phyloP scores from a whole-genome alignment of 2,113 vertebrate species.

The Lamprologus tigripictilis region DNA sequence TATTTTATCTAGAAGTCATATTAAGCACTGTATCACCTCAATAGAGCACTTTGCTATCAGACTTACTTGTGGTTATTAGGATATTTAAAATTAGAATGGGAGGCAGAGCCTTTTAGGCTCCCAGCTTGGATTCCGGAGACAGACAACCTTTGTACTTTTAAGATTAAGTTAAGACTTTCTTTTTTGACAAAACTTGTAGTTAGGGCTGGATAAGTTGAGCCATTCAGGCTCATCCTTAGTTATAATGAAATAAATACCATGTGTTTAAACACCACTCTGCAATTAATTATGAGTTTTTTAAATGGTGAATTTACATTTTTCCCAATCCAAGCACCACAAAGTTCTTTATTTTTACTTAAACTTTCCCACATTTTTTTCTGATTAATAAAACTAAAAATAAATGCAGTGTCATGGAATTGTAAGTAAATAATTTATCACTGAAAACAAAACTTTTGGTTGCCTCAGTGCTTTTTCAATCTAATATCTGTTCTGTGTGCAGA shows the following conservation, averaged over 20 bases:
- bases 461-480: neutral
- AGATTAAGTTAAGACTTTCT: neutral
- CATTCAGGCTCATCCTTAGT: neutral
- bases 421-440: neutral
- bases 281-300: neutral
- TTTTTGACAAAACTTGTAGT: neutral
- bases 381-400: neutral
- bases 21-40: neutral
- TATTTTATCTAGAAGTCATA: neutral
- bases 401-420: neutral
- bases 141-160: neutral
- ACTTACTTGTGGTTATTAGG: neutral
- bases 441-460: neutral
- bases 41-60: neutral
- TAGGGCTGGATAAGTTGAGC: neutral
- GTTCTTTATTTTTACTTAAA: neutral
- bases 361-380: neutral
- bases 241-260: neutral
- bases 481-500: neutral
- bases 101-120: neutral
- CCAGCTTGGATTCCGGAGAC: neutral
- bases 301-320: neutral
- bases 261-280: neutral
- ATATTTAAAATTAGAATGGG: neutral
- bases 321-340: neutral